Base-by-base conservation (phyloP, 2,888 invertebrate species). In the Acrocyrtus sp. region DNA sequence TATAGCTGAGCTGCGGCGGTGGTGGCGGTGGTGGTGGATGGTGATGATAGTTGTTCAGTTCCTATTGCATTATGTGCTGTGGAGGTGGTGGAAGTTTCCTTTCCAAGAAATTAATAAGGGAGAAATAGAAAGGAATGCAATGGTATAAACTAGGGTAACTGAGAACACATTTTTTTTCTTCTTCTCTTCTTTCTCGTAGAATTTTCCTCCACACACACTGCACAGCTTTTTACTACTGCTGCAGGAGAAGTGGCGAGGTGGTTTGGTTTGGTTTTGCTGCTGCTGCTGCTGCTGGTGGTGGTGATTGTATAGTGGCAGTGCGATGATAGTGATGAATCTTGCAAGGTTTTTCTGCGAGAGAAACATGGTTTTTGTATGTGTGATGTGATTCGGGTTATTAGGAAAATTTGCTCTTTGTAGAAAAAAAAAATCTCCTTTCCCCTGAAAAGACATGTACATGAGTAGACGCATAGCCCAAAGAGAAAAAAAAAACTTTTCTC, bases 271-370 rank as follows among this genome's bases (percentile, higher is more conserved):
- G n/a, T 17, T 19, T 45, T 3, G n/a, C 45, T 45, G n/a, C 45
- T 45, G 12, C 17, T 53, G 4, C 8, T 17, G n/a, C n/a, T 54
- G 15, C 39, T 39, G 17, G 19, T 54, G 29, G 8, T 54, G 54
- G n/a, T 54, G 51, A n/a, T 45, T 45, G 45, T 54, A 15, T 39
- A 17, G 21, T 51, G 60, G n/a, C n/a, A n/a, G n/a, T n/a, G 50
- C 50, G 61, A 61, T 61, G 61, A 50, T 51, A 54, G 50, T 66
- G 66, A 66, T 57, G 66, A 66, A 66, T 56, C 66, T 66, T 54
- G 63, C 43, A 56, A 65, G 54, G 19, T 66, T 50, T 26, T 48
- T 56, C 48, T 54, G 26, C 22, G 15, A 47, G 24, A 60, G 43
- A 62, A 62, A 54, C 39, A 39, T 34, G 34, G n/a, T 34, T 57